Base-by-base conservation (phyloP, 2,888 invertebrate species). In the Halictus quadricinctus region DNA sequence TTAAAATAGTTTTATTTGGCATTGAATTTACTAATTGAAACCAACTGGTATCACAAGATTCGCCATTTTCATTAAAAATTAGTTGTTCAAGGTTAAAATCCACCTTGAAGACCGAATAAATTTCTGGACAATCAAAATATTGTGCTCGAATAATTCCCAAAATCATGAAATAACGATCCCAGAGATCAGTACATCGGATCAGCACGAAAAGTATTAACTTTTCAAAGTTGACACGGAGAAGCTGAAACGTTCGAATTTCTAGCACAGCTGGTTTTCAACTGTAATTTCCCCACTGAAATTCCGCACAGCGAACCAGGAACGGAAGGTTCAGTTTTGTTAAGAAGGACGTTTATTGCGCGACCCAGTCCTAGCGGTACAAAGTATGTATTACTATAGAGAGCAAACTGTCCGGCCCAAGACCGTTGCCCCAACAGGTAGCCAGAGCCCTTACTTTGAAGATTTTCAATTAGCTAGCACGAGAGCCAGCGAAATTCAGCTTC, bases 401-500 rank as follows among this genome's bases (percentile, higher is more conserved):
- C 10, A 46, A 46, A 10, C 10, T 46, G 13, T 29, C 29, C 13
- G 12, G 12, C 25, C 64, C 64, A 12, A 64, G 64, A 29, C 64
- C 64, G 64, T 29, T 25, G 5, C 25, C 25, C 29, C 64, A 64
- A 64, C 64, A 64, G 64, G 64, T 64, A 64, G 29, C 10, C 21
- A 46, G 43, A 64, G 25, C 29, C 29, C 29, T 25, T 64, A 64
- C 64, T 64, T 64, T 64, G 64, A 64, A 64, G 64, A 64, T 64
- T 64, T 73, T 54, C 18, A 64, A 64, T 64, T 64, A 64, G 64
- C 29, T 29, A 12, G 12, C 12, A 64, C 64, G 29, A 29, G 43
- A 46, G 64, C 15, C 64, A 13, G 64, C 25, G 29, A 46, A 29
- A 64, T 29, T 13, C 64, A 64, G 29, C 64, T 64, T 64, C 64